Percentiles rank a stretch among this genome's conserved stretches.
Evolutionary conservation across 2,113 vertebrate genomes (phyloP).

Genomic region (Planiliza haematocheilus): DNA sequence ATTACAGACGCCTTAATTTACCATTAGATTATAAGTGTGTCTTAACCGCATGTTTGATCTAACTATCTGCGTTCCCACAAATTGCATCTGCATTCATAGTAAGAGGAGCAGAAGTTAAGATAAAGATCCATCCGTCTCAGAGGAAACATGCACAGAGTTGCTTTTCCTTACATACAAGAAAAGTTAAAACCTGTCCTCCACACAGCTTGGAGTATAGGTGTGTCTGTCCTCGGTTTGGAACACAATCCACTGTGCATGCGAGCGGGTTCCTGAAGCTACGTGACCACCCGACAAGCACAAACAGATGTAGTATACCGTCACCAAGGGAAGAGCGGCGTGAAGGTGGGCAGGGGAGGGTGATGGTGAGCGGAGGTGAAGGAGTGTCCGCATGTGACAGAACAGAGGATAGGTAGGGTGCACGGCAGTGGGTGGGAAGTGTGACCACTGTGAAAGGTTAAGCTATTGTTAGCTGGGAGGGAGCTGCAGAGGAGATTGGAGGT

Average conservation of each 20-base stretch:
- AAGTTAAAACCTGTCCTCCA: too few species aligned
- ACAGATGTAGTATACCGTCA: not conserved
- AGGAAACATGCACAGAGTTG: not conserved
- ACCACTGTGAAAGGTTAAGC: constrained; percentile 59
- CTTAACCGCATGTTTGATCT: too few species aligned
- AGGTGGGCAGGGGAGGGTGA: constrained; percentile 18
- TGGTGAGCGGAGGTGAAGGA: constrained; percentile 16
- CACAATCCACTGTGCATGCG: too few species aligned
- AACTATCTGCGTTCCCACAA: too few species aligned
- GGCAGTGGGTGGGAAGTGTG: constrained; percentile 49
- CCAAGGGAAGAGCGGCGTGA: constrained; percentile 26
- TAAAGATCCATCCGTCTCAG: not conserved
- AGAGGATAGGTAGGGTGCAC: constrained; percentile 52
- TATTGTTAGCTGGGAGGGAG: constrained; percentile 68
- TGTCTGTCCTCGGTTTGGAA: not conserved
- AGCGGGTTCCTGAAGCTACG: not conserved
- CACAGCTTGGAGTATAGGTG: not conserved
- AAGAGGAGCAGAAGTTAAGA: too few species aligned
- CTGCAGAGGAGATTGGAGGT: constrained; percentile 56
- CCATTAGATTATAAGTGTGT: too few species aligned
- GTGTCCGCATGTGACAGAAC: constrained; percentile 29
- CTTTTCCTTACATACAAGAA: too few species aligned
- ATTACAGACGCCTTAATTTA: too few species aligned
- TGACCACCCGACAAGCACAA: not conserved
- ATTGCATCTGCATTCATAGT: too few species aligned